Conservation (phyloP, 2,888 invertebrate genomes). For the Sarcophaga subvicina region DNA sequence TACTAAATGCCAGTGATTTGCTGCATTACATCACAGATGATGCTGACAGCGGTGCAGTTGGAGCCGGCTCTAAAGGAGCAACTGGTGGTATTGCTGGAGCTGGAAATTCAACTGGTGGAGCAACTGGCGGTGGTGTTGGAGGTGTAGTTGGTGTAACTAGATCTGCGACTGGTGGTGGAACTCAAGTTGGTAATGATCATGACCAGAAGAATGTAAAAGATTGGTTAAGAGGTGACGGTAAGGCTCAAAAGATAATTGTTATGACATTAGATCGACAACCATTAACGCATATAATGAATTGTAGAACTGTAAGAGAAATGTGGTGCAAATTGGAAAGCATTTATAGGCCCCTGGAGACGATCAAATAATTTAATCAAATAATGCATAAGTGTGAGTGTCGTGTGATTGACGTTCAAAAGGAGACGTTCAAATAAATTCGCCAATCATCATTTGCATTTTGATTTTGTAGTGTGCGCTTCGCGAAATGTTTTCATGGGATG, state of each 20-base stretch:
- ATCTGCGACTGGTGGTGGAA: neutral
- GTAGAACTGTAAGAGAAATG: constrained; percentile 32
- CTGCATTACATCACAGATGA: constrained; percentile 40
- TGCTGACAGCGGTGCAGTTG: constrained; percentile 2
- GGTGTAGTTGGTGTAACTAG: neutral
- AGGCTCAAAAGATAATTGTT: constrained; percentile 49
- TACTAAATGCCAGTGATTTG: constrained; percentile 52
- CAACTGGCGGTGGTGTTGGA: neutral
- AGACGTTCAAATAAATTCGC: no score
- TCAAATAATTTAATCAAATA: no score
- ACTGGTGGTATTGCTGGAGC: neutral
- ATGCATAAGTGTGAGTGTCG: no score
- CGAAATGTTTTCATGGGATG: no score
- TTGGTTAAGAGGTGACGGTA: constrained; percentile 25
- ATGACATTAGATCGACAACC: constrained; percentile 30
- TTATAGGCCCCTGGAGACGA: constrained; percentile 10
- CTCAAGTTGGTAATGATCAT: neutral
- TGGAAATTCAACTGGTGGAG: neutral
- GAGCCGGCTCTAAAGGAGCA: neutral
- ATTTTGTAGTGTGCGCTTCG: no score
- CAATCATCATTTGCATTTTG: no score
- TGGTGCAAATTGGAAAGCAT: constrained; percentile 43
- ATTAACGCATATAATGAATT: constrained; percentile 36
- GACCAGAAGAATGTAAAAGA: neutral
- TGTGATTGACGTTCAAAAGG: no score